A percentile compares a stretch with the other conserved stretches of the same genome.
Conservation (phyloP, 2,888 invertebrate genomes). For the Onthophagus sagittarius region DNA sequence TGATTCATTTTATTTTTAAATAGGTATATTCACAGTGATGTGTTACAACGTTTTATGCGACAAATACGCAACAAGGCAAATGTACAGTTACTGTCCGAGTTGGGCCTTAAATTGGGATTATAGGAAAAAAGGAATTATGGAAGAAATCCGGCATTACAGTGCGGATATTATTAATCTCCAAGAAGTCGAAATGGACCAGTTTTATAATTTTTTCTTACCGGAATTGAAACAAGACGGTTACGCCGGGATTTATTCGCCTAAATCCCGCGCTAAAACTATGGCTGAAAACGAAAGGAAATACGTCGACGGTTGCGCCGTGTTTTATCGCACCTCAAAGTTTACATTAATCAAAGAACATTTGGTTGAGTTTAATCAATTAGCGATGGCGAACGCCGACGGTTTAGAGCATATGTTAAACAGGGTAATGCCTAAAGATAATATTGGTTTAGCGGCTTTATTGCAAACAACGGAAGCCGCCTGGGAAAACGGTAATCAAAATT, state of each 20-base stretch:
- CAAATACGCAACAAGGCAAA: constrained; percentile 96
- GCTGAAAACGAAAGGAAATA: constrained; percentile 92
- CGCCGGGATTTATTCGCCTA: constrained; percentile 96
- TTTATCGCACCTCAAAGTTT: constrained; percentile 93
- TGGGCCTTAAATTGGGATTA: constrained; percentile 99
- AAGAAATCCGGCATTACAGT: constrained; percentile 92
- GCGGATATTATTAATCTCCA: constrained; percentile 95
- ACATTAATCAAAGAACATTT: constrained; percentile 91
- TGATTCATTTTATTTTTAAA: not conserved
- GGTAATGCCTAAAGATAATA: constrained; percentile 99
- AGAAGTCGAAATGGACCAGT: constrained; percentile 99
- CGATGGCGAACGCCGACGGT: constrained; percentile 97
- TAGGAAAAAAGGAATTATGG: constrained; percentile 93
- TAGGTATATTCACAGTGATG: constrained; percentile 97
- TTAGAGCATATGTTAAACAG: constrained; percentile 97
- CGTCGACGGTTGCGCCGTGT: constrained; percentile 99
- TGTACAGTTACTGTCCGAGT: constrained; percentile 98
- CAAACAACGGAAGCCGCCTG: constrained; percentile 94
- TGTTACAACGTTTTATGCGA: constrained; percentile 99
- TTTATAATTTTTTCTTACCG: constrained; percentile 93
- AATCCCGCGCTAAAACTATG: constrained; percentile 98
- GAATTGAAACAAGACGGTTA: constrained; percentile 89
- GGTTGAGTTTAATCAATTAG: constrained; percentile 97
- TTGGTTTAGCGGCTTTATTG: constrained; percentile 91
- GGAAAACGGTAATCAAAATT: constrained; percentile 67